Evolutionary conservation across 2,888 invertebrate genomes (phyloP).

Genomic region (Pseudanteris insignis): DNA sequence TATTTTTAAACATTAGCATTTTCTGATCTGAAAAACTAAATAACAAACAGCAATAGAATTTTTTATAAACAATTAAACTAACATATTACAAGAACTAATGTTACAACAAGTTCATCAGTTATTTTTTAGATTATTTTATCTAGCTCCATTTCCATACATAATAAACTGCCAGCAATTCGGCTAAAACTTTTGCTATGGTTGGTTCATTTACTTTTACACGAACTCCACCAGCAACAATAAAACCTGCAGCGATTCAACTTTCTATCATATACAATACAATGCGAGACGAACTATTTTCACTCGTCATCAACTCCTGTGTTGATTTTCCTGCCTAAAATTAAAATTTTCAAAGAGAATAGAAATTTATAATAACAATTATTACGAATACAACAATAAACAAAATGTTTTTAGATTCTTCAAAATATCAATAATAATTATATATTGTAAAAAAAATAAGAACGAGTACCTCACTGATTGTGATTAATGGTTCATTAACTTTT

Average conservation of each 20-base stretch:
- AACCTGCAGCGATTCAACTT: slow-evolving; percentile 4
- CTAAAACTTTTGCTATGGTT: slow-evolving; percentile 5
- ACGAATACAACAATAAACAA: not conserved
- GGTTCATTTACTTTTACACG: slow-evolving; percentile 3
- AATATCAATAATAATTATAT: not conserved
- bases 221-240: slow-evolving; percentile 9
- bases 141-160: slow-evolving; percentile 22
- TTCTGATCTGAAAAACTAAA: no score
- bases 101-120: no score
- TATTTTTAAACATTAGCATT: no score
- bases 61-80: slow-evolving; percentile 1
- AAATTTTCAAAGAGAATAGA: no score
- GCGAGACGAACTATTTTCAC: slow-evolving; percentile 1
- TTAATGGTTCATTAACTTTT: slow-evolving; percentile 12
- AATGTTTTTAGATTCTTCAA: not conserved
- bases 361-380: no score
- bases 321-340: slow-evolving; percentile 16
- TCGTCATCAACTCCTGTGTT: slow-evolving; percentile 3
- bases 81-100: slow-evolving; percentile 1
- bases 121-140: no score
- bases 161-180: slow-evolving; percentile 10
- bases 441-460: no score
- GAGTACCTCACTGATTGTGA: slow-evolving; percentile 12
- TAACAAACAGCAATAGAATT: not conserved
- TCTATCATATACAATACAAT: not conserved